Evolutionary conservation across 2,888 invertebrate genomes (phyloP), one percentile per base, ranked within the genome.

Genomic region (Drosophila lutescens): DNA sequence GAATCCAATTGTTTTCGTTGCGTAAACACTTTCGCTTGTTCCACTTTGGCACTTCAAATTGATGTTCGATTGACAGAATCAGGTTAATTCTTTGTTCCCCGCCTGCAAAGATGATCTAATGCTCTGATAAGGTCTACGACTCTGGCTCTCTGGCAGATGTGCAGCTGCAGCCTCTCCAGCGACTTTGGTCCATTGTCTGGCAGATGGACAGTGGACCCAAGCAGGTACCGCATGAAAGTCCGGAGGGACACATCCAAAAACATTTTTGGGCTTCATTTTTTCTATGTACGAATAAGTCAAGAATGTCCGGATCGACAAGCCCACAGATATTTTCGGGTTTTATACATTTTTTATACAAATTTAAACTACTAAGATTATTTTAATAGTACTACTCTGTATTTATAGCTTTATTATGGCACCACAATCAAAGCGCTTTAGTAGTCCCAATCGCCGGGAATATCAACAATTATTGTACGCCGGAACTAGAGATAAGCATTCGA

Each of bases 31-130:
- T 82, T 74, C 41, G 41, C 71, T 70, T 60, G 63, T 44, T 36
- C 70, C 62, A 55, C 58, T 62, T 61, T 47, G 68, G 51, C 55
- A 38, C 53, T 49, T 75, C 57, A 49, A 65, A 51, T 76, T 71
- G 66, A 70, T 58, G 54, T 41, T 53, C 72, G 58, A 78, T 53
- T 82, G 84, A 86, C 84, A 86, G 73, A 83, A 77, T 83, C 65
- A 72, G 77, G 86, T 83, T 88, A 76, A 69, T 70, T 80, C 84
- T 79, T 86, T 86, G 84, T 88, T 74, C 60, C 53, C 66, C 67
- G 56, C 51, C 51, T 43, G 60, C 51, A 34, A 40, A 38, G 40
- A 17, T 58, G 84, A 80, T 86, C 80, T 76, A 77, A 56, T 74
- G 74, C 53, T 61, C 74, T 78, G 88, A 88, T 83, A 78, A 55